A percentile compares a stretch with the other conserved stretches of the same genome.
These are phyloP conservation scores for Microtus pennsylvanicus DNA, from an alignment of 2,113 vertebrate genomes.

Conservation along the genomic window DNA sequence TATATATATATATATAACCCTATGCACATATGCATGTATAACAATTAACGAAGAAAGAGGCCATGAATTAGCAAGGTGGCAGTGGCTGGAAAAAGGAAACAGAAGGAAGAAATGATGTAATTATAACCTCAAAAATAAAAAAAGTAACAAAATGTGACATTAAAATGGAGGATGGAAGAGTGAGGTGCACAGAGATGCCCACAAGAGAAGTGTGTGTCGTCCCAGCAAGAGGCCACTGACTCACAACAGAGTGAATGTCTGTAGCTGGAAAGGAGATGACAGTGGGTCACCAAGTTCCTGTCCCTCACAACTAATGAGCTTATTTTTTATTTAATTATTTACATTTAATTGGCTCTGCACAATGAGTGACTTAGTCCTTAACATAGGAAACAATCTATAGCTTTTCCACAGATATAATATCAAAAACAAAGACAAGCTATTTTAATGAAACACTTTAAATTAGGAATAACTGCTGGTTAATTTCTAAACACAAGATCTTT, in stretches of 20 bases:
- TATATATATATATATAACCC: neutral
- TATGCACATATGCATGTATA: neutral
- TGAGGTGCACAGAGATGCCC: fast-evolving
- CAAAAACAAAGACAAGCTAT: neutral
- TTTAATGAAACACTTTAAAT: neutral
- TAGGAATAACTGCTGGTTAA: neutral
- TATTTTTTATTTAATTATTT: neutral
- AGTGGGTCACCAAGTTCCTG: neutral
- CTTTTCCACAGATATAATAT: neutral
- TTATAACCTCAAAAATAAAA: neutral
- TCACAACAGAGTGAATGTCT: neutral
- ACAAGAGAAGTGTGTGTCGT: fast-evolving
- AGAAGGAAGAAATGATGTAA: neutral
- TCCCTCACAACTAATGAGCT: neutral
- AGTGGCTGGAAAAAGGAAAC: neutral
- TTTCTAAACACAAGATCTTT: neutral
- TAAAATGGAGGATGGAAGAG: fast-evolving
- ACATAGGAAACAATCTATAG: fast-evolving
- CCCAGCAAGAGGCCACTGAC: fast-evolving
- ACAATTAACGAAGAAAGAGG: neutral
- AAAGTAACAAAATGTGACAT: neutral
- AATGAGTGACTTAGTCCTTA: no score
- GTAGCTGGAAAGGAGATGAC: neutral
- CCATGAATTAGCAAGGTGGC: neutral
- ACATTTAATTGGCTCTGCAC: neutral